Percentiles rank a stretch among this genome's conserved stretches.
phyloP scores from a whole-genome alignment of 2,113 vertebrate genomes.

The Silurus glanis region DNA sequence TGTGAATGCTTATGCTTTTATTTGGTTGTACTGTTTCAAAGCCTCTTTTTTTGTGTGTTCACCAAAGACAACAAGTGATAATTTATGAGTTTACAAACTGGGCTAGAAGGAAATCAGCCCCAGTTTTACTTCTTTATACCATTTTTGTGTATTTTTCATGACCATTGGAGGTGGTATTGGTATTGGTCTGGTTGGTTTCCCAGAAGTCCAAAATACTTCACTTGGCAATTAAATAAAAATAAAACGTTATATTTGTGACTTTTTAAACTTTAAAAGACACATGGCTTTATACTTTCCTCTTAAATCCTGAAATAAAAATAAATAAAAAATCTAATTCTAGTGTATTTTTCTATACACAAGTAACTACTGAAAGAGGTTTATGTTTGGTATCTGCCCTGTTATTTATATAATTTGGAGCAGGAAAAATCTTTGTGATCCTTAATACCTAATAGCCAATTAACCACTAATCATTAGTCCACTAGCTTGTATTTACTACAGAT shows the following conservation, averaged over 20 bases:
- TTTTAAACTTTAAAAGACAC: background rate
- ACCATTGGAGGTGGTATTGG: background rate
- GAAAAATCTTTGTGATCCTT: background rate
- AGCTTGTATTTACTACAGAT: background rate
- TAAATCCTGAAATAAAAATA: background rate
- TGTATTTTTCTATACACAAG: background rate
- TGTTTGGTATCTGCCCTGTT: background rate
- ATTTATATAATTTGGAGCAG: background rate
- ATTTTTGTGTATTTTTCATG: background rate
- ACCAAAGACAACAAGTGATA: too few species aligned
- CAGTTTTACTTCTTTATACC: background rate
- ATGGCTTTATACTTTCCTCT: background rate
- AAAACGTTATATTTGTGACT: background rate
- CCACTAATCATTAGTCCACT: background rate
- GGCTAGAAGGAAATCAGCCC: background rate
- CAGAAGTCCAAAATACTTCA: background rate
- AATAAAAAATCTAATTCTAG: background rate
- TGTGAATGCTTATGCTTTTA: constrained; percentile 65
- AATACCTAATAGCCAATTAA: background rate
- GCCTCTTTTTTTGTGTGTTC: background rate
- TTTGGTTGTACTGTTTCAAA: background rate
- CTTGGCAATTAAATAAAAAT: background rate
- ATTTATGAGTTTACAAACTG: background rate
- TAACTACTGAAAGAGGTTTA: background rate
- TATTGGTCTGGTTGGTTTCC: background rate